Conservation (phyloP, 2,113 vertebrate genomes). For the Bungarus multicinctus region DNA sequence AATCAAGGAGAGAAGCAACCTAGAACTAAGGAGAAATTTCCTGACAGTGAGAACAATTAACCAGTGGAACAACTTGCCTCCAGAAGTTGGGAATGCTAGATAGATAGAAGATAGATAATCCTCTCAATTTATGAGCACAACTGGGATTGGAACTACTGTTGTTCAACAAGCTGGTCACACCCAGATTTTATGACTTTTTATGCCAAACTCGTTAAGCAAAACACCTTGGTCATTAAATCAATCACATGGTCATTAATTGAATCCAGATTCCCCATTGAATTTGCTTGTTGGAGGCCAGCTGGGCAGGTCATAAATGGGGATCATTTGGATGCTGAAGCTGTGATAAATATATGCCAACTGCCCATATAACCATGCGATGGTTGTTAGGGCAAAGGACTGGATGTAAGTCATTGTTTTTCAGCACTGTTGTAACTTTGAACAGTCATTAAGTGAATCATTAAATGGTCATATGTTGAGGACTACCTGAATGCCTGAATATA, state of each 20-base stretch:
- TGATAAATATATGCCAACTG: neutral
- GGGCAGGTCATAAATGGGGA: neutral
- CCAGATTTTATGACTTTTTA: neutral
- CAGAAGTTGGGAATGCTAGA: too few relatives aligned
- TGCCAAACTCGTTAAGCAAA: neutral
- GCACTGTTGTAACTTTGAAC: neutral
- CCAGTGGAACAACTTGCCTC: too few relatives aligned
- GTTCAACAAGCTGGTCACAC: neutral
- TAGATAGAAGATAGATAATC: neutral
- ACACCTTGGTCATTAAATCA: neutral
- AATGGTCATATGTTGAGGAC: neutral
- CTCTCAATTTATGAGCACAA: neutral
- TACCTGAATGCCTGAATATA: neutral
- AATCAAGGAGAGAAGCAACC: neutral
- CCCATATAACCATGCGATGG: neutral
- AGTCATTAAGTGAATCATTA: neutral
- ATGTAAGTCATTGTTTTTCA: neutral
- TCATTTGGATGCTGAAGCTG: neutral
- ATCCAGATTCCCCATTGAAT: neutral
- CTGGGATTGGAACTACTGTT: neutral
- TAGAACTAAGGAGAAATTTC: neutral
- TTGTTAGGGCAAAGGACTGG: neutral
- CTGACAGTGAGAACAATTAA: neutral
- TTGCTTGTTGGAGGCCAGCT: neutral
- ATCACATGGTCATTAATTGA: neutral